Base-by-base conservation (phyloP, 2,113 vertebrate genomes). In the Holacanthus passer region DNA sequence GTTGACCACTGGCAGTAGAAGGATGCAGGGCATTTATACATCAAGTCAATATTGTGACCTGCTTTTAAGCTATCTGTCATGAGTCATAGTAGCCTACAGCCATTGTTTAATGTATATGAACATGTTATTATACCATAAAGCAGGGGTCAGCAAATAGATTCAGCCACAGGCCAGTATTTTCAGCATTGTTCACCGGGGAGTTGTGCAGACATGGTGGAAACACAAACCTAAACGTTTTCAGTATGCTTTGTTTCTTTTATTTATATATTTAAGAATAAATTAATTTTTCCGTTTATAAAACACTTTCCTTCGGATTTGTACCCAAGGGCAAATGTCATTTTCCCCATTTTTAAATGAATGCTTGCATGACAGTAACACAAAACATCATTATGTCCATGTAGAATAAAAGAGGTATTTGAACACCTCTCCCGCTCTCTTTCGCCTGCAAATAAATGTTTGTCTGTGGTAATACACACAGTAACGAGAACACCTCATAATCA, bases 401-500 rank as follows among this genome's bases (percentile, higher is more conserved):
- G 24, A 43, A 58, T 31, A 12, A 59, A 64, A 27, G 4, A 32
- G 5, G 20, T 7, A 41, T 24, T 39, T 16, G 31, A 35, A n/a
- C 16, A 52, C 7, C 29, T 59, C 16, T 71, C n/a, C 7, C 2
- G 5, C 48, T 53, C 8, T 62, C 31, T 60, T 31, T 47, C 53
- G 5, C 24, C 27, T 58, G 29, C 64, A 65, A 66, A 80, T 80
- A 29, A 87, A 84, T 62, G 67, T 85, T 37, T 37, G 60, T 24
- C 43, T 62, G 27, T 52, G 79, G 47, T 88, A 79, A 88, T 66
- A 48, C 32, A 50, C 63, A 59, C n/a, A 31, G 59, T 71, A 37
- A 67, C 31, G 31, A 77, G 32, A 77, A 52, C 37, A 16, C 8
- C 60, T 69, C 48, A 48, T 86, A 81, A 91, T 87, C 66, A 91